Evolutionary conservation across 2,888 invertebrate species (phyloP).

Genomic region (Drosophila picticornis): DNA sequence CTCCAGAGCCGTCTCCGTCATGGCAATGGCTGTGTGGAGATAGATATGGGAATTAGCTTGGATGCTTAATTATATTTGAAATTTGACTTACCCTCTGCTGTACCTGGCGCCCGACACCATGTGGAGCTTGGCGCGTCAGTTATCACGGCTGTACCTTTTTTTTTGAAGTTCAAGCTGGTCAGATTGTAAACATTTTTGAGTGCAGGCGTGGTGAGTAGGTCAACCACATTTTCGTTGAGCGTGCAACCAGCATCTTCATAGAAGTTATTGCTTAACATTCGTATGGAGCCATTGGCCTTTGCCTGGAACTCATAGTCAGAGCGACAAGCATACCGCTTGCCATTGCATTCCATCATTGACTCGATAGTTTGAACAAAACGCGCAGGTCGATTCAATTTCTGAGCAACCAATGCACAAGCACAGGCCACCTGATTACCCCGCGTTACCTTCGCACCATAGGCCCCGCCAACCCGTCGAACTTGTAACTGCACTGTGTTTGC

Average conservation of each 20-base stretch:
- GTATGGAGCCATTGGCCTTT: conserved; percentile 88
- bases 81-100: conserved; percentile 87
- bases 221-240: conserved; percentile 86
- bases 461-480: conserved; percentile 92
- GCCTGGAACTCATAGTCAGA: conserved; percentile 89
- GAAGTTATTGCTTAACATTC: conserved; percentile 87
- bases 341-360: conserved; percentile 89
- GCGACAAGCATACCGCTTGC: conserved; percentile 88
- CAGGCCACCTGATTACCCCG: conserved; percentile 87
- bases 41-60: background rate
- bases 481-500: conserved; percentile 89
- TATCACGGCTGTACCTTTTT: conserved; percentile 87
- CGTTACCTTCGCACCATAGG: conserved; percentile 91
- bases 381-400: conserved; percentile 87
- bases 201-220: conserved; percentile 69
- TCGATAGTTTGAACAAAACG: conserved; percentile 90
- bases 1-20: conserved; percentile 88
- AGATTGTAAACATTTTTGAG: conserved; percentile 88
- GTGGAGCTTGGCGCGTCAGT: conserved; percentile 91
- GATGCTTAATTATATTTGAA: background rate
- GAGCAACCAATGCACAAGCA: conserved; percentile 90
- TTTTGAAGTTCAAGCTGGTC: conserved; percentile 87
- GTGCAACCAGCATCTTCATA: conserved; percentile 87
- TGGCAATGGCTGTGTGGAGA: conserved; percentile 84
- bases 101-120: conserved; percentile 88